Conservation (phyloP, 2,888 invertebrate species). For the Tenthredo mesomela region DNA sequence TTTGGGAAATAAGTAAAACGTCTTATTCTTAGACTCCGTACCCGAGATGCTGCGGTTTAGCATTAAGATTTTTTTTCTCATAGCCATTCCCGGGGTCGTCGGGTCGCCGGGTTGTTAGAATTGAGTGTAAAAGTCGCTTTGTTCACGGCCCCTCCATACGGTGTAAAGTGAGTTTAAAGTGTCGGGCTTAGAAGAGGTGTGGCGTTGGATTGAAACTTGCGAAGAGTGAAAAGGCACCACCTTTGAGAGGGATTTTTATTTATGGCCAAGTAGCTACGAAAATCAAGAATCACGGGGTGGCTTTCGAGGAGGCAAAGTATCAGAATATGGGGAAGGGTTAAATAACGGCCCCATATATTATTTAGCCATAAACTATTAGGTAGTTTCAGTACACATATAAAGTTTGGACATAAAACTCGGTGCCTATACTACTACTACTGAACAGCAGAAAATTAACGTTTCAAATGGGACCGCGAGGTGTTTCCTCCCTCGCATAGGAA, state of each 20-base stretch:
- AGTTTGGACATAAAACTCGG: not conserved
- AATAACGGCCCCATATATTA: not conserved
- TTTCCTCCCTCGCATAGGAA: not conserved
- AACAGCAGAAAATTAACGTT: slow-evolving; percentile 31
- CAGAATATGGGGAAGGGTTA: not conserved
- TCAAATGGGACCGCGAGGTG: slow-evolving; percentile 1
- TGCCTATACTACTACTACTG: not conserved
- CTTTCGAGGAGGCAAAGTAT: not conserved
- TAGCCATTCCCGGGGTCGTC: not conserved
- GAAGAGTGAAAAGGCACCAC: not conserved
- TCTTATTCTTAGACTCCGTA: not conserved
- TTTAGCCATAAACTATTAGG: not conserved
- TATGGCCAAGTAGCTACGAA: not conserved
- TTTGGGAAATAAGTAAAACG: not conserved
- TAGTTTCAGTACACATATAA: not conserved
- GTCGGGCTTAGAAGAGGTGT: slow-evolving; percentile 1
- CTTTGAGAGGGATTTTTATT: not conserved
- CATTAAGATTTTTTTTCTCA: not conserved
- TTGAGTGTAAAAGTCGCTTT: slow-evolving; percentile 42
- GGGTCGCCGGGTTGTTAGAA: slow-evolving; percentile 43
- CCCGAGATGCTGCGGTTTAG: too few relatives aligned
- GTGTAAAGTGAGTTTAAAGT: slow-evolving; percentile 19
- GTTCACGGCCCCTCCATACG: not conserved
- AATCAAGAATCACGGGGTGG: not conserved
- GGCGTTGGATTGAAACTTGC: not conserved